phyloP scores from a whole-genome alignment of 2,888 invertebrate species.

The Zaprionus bogoriensis region DNA sequence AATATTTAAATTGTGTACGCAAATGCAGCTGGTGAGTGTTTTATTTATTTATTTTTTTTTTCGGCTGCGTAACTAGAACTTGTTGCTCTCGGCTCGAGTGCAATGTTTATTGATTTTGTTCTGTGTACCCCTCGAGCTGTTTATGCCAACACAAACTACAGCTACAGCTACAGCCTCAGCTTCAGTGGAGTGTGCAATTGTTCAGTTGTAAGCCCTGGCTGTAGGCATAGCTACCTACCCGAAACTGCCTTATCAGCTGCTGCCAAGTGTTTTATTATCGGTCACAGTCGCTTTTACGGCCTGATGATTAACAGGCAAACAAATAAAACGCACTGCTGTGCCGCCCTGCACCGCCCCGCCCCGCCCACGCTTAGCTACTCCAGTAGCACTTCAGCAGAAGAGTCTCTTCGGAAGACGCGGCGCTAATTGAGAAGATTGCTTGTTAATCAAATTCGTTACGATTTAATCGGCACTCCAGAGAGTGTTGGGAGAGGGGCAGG shows the following conservation, averaged over 20 bases:
- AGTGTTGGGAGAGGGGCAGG: neutral
- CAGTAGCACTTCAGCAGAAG: constrained; percentile 9
- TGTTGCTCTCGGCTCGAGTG: constrained; percentile 11
- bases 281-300: constrained; percentile 25
- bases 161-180: no score
- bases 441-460: constrained; percentile 48
- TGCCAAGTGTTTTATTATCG: constrained; percentile 33
- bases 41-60: neutral
- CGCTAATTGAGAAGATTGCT: constrained; percentile 48
- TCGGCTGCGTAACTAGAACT: constrained; percentile 11
- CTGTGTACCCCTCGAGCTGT: neutral
- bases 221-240: neutral
- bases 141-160: neutral
- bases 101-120: constrained; percentile 25
- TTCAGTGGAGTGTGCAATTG: neutral
- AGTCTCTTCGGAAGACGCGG: constrained; percentile 39
- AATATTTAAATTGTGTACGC: neutral
- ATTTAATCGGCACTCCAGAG: constrained; percentile 11
- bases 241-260: constrained; percentile 19
- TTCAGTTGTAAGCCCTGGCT: neutral
- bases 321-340: neutral
- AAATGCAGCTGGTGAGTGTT: neutral
- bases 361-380: neutral
- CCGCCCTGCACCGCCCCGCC: neutral
- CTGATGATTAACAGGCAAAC: constrained; percentile 26